A percentile compares a stretch with the other conserved stretches of the same genome.
Evolutionary conservation across 2,888 invertebrate species (phyloP).

Genomic region (Pristionchus exspectatus): DNA sequence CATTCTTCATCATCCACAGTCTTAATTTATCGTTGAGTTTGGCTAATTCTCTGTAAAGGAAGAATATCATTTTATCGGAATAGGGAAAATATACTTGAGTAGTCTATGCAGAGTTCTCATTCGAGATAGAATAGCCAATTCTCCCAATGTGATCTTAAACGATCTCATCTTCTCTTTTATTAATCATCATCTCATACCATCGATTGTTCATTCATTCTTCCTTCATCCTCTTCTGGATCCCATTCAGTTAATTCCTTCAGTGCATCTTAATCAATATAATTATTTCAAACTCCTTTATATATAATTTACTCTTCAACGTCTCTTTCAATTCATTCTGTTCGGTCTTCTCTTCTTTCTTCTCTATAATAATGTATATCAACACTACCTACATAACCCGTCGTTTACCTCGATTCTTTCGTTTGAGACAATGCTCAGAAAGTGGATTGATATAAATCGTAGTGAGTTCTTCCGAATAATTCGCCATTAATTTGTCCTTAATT

Average conservation of each 20-base stretch:
- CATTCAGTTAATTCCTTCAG: constrained; percentile 15
- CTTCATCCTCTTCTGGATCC: constrained; percentile 1
- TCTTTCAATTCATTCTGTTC: constrained; percentile 30
- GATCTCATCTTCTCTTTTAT: background rate
- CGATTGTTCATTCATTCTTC: background rate
- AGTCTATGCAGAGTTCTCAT: constrained; percentile 23
- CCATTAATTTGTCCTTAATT: background rate
- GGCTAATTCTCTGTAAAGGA: background rate
- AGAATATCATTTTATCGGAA: background rate
- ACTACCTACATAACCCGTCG: background rate
- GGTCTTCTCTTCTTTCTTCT: constrained; percentile 28
- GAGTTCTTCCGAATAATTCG: background rate
- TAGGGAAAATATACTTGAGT: background rate
- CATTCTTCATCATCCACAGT: constrained; percentile 4
- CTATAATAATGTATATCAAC: background rate
- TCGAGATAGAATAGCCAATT: background rate
- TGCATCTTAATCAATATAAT: background rate
- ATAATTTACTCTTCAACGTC: background rate
- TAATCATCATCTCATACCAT: background rate
- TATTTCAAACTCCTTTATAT: background rate
- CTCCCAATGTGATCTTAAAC: background rate
- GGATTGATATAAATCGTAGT: background rate
- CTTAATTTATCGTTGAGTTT: background rate
- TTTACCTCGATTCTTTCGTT: background rate
- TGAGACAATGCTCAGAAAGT: constrained; percentile 29